A percentile compares a stretch with the other conserved stretches of the same genome.
phyloP scores from a whole-genome alignment of 2,797 vertebrate species.

The Neostethus bicornis region DNA sequence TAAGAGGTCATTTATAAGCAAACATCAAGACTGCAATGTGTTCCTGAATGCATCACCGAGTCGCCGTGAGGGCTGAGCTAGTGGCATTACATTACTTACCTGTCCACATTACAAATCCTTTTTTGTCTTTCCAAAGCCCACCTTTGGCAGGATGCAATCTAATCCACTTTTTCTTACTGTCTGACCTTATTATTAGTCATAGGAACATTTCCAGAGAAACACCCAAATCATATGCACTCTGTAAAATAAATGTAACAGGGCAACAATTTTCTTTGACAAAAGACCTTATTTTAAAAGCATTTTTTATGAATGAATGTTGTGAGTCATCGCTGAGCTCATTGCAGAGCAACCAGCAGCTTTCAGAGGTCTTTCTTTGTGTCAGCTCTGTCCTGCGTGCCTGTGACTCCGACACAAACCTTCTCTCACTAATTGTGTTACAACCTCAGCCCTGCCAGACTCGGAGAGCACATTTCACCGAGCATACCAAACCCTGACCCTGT shows the following conservation, averaged over 20 bases:
- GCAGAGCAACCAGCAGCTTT: slow-evolving; percentile 23
- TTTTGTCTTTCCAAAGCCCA: too few relatives aligned
- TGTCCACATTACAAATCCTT: too few relatives aligned
- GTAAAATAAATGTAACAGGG: background rate
- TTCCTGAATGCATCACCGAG: too few relatives aligned
- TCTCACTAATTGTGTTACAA: slow-evolving; percentile 49
- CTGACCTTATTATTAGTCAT: background rate
- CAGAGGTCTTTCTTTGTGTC: slow-evolving; percentile 31
- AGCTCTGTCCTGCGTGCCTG: slow-evolving; percentile 17
- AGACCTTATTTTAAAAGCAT: background rate
- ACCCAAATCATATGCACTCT: background rate
- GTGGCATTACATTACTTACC: too few relatives aligned
- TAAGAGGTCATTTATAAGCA: too few relatives aligned
- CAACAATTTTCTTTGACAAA: background rate
- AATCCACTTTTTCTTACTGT: background rate
- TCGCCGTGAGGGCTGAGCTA: too few relatives aligned
- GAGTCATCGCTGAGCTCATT: slow-evolving; percentile 21
- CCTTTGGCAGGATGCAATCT: too few relatives aligned
- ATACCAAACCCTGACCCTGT: slow-evolving; percentile 59
- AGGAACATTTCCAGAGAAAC: background rate
- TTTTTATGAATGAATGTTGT: slow-evolving; percentile 7
- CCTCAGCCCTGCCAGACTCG: slow-evolving; percentile 34
- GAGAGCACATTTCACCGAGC: slow-evolving; percentile 55
- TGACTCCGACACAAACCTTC: slow-evolving; percentile 28
- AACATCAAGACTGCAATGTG: too few relatives aligned